phyloP scores from a whole-genome alignment of 2,888 invertebrate genomes.

The Phyto melanocephala region DNA sequence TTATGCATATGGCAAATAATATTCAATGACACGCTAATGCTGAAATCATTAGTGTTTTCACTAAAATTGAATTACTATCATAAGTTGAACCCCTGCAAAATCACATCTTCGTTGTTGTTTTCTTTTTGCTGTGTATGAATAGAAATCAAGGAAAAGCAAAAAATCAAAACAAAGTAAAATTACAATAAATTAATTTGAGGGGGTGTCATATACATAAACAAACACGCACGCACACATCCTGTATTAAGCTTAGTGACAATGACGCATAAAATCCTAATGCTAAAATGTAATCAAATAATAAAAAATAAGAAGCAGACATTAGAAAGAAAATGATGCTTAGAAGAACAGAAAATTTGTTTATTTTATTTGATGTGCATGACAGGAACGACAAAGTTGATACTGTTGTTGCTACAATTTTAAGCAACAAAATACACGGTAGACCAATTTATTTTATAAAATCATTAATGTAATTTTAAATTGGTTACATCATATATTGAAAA shows the following conservation, averaged over 20 bases:
- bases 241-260: conserved; percentile 14
- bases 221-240: not conserved
- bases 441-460: no score
- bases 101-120: no score
- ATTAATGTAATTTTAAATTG: no score
- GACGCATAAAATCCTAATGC: conserved; percentile 45
- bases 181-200: conserved; percentile 33
- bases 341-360: not conserved
- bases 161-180: conserved; percentile 1
- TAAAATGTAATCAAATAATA: not conserved
- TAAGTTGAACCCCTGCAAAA: no score
- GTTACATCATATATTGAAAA: no score
- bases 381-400: not conserved
- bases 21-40: no score
- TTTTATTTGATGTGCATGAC: not conserved
- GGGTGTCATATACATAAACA: conserved; percentile 15
- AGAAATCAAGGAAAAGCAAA: not conserved
- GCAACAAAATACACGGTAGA: no score
- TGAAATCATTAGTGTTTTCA: no score
- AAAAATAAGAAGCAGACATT: not conserved
- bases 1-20: no score
- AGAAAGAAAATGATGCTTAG: not conserved
- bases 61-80: no score
- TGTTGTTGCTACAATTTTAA: no score
- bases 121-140: no score